A percentile compares a stretch with the other conserved stretches of the same genome.
phyloP scores from a whole-genome alignment of 2,797 vertebrate species.

The Megalops cyprinoides region DNA sequence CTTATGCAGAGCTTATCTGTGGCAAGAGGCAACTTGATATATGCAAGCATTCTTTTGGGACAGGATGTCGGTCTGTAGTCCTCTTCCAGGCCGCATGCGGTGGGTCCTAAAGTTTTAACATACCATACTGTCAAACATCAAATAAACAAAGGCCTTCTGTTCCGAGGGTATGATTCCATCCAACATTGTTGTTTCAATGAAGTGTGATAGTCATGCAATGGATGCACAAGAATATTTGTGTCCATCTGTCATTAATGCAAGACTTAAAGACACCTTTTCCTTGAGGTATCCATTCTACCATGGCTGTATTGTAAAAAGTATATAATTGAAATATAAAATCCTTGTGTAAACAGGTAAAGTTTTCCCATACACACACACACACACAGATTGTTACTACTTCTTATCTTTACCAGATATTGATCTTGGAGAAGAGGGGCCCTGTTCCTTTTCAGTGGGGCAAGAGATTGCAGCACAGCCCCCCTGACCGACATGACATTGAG shows the following conservation, averaged over 20 bases:
- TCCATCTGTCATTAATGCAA: conserved; percentile 5
- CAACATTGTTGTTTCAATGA: no score
- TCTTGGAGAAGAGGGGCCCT: neutral
- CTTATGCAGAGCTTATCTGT: neutral
- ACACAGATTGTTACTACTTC: no score
- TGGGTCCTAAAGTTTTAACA: neutral
- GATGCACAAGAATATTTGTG: no score
- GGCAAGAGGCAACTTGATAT: neutral
- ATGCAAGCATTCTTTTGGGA: neutral
- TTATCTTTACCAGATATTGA: no score
- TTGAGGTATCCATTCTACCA: neutral
- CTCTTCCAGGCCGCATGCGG: neutral
- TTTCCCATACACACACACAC: no score
- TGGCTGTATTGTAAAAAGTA: neutral
- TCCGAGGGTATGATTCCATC: no score
- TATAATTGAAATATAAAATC: neutral
- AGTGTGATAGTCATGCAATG: no score
- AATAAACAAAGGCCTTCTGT: neutral
- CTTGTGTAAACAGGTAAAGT: no score
- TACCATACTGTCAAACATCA: neutral
- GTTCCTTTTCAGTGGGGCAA: neutral
- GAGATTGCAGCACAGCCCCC: neutral
- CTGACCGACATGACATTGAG: neutral
- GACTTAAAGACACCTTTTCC: neutral
- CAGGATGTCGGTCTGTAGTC: neutral